Conservation (phyloP, 2,888 invertebrate species). For the Protonemura montana region DNA sequence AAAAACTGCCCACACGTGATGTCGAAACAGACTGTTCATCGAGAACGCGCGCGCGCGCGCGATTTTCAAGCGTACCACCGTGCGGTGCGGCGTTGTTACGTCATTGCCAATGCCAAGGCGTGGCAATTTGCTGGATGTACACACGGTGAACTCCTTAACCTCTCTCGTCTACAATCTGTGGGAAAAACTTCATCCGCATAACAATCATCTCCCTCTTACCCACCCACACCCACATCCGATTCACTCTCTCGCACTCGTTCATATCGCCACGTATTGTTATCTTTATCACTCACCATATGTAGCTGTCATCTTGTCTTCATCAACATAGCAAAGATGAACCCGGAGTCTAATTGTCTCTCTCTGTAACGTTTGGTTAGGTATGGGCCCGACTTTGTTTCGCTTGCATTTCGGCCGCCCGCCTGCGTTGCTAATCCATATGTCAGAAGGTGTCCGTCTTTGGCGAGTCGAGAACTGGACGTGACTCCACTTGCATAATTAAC, state of each 20-base stretch:
- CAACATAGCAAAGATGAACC: constrained; percentile 17
- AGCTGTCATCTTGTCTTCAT: constrained; percentile 28
- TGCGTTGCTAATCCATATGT: constrained; percentile 21
- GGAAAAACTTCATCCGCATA: not conserved
- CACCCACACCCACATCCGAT: not conserved
- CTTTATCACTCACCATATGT: constrained; percentile 1
- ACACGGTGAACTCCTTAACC: not conserved
- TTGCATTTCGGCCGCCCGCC: constrained; percentile 21
- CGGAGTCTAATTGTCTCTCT: constrained; percentile 13
- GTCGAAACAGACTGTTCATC: not conserved
- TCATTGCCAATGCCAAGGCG: constrained; percentile 7
- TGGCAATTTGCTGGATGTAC: not conserved
- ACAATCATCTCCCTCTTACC: not conserved
- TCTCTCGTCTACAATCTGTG: not conserved
- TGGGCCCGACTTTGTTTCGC: not conserved
- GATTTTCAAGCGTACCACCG: not conserved
- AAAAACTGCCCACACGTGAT: too few species aligned
- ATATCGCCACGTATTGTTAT: not conserved
- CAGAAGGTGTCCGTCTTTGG: not conserved
- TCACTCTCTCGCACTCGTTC: not conserved
- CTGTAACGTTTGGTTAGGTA: not conserved
- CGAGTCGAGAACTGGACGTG: not conserved
- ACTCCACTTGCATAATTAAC: constrained; percentile 12
- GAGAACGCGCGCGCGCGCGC: not conserved
- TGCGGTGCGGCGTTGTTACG: not conserved